Conservation (phyloP, 64 coral and sea anemone species). For the Stichodactyla helianthus region DNA sequence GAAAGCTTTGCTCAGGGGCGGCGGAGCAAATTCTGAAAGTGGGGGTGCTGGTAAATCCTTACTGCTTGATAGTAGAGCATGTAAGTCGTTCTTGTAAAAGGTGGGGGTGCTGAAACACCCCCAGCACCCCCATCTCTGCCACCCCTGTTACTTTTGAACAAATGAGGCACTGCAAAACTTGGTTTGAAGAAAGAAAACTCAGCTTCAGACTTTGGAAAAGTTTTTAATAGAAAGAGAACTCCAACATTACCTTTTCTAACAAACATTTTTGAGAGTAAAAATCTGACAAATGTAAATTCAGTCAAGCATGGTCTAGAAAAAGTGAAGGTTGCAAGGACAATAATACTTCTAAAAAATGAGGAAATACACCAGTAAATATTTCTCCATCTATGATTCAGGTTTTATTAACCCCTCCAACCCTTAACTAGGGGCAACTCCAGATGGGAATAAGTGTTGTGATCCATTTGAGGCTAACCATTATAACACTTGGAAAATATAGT, state of each 20-base stretch:
- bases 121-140: no score
- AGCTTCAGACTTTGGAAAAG: conserved; percentile 68
- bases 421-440: conserved; percentile 37
- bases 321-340: conserved; percentile 24
- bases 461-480: no score
- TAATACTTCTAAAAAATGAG: conserved; percentile 52
- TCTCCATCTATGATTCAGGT: conserved; percentile 43
- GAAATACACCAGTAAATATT: conserved; percentile 18
- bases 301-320: conserved; percentile 47
- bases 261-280: conserved; percentile 41
- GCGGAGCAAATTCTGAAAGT: no score
- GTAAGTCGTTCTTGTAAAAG: no score
- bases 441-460: neutral
- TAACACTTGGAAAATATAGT: no score
- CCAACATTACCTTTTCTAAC: conserved; percentile 37
- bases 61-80: no score
- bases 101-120: no score
- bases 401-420: conserved; percentile 41
- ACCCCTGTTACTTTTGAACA: no score
- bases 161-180: no score
- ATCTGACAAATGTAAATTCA: conserved; percentile 47
- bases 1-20: no score
- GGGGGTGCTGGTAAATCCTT: no score
- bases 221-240: conserved; percentile 39
- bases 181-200: conserved; percentile 1